Evolutionary conservation across 2,888 invertebrate species (phyloP).

Genomic region (Prosapia bicincta): DNA sequence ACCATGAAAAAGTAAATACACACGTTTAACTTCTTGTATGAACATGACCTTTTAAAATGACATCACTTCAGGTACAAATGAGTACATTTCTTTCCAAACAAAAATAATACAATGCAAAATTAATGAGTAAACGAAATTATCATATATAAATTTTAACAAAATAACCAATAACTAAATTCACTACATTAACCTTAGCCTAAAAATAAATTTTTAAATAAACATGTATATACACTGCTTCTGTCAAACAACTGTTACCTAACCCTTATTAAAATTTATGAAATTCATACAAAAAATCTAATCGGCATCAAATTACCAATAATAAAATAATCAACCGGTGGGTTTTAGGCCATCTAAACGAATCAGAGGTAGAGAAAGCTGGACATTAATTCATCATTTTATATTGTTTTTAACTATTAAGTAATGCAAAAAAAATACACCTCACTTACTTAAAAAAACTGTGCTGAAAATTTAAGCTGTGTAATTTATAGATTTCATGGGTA

Average conservation of each 20-base stretch:
- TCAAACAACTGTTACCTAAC: too few relatives aligned
- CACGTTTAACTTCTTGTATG: background rate
- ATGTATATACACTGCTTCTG: background rate
- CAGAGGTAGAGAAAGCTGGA: background rate
- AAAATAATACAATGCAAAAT: background rate
- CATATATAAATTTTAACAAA: too few relatives aligned
- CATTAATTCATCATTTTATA: background rate
- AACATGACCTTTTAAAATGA: background rate
- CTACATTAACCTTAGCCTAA: too few relatives aligned
- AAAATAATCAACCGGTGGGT: slow-evolving; percentile 22
- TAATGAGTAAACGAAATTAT: too few relatives aligned
- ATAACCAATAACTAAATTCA: too few relatives aligned
- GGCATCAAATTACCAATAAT: background rate
- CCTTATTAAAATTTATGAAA: too few relatives aligned
- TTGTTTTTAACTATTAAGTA: background rate
- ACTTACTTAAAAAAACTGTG: background rate
- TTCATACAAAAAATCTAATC: too few relatives aligned
- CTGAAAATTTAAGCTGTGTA: slow-evolving; percentile 2
- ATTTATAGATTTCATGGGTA: slow-evolving; percentile 5
- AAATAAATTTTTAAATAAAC: background rate
- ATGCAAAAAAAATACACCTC: background rate
- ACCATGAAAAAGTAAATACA: background rate
- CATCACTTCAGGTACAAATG: too few relatives aligned
- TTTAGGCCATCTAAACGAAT: background rate
- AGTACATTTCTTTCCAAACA: too few relatives aligned